These are phyloP conservation scores for Pachyramphus minor DNA, from an alignment of 2,113 vertebrate genomes.

Conservation along the genomic window DNA sequence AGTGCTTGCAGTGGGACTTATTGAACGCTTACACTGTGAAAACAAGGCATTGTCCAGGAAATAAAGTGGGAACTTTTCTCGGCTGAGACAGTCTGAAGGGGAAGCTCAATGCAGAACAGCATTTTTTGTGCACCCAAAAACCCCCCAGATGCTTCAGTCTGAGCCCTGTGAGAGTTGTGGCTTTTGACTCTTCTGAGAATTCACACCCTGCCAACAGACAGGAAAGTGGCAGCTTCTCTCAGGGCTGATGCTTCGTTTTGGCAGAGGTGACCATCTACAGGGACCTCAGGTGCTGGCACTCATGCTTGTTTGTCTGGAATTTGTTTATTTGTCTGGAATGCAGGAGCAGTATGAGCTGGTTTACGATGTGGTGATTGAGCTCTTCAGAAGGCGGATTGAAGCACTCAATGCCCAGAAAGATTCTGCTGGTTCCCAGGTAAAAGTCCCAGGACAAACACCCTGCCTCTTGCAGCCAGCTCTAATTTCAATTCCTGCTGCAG, in stretches of 20 bases:
- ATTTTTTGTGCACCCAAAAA: not conserved
- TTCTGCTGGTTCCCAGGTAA: slow-evolving; percentile 64
- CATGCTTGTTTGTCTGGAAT: not conserved
- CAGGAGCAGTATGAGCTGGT: slow-evolving; percentile 96
- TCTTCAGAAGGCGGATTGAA: slow-evolving; percentile 85
- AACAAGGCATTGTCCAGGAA: slow-evolving; percentile 17
- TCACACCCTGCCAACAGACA: not conserved
- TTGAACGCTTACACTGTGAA: accelerated
- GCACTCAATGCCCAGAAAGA: not conserved
- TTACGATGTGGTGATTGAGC: slow-evolving; percentile 80
- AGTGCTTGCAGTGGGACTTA: not conserved
- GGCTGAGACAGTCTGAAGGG: not conserved
- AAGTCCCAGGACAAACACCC: not conserved
- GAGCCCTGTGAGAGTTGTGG: not conserved
- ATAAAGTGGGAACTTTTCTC: not conserved
- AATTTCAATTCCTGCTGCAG: not conserved
- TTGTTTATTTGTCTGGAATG: not conserved
- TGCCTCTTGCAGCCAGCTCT: not conserved
- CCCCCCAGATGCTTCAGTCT: not conserved
- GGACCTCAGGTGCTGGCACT: not conserved
- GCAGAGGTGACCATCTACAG: not conserved
- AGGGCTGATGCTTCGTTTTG: not conserved
- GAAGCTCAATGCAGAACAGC: slow-evolving; percentile 17
- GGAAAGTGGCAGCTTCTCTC: not conserved
- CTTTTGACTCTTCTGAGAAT: not conserved